Evolutionary conservation across 2,113 vertebrate genomes (phyloP), one percentile per base, ranked within the genome.

Genomic region (Tychaedon coryphoeus): DNA sequence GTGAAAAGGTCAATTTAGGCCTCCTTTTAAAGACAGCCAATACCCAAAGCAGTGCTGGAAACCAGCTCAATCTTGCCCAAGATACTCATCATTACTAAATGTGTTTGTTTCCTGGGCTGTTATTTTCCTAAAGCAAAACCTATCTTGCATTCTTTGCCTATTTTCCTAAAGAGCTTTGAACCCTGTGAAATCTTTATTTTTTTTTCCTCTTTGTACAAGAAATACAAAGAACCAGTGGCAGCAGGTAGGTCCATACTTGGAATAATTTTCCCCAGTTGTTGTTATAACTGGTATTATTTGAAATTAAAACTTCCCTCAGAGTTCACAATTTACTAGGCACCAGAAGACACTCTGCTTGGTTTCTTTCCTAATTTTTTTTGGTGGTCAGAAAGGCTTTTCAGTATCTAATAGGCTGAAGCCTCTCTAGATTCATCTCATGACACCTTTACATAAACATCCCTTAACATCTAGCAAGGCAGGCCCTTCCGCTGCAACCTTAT

Each of bases 311-410:
- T n/a, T 72, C 15, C 36, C 36, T 74, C 25, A 33, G 23, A 25
- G 12, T 14, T 57, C 2, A 5, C 0, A 1, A 8, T 33, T 48
- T 34, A 8, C 40, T 33, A n/a, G 20, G 25, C 17, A 19, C 8
- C 10, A 40, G 20, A 85, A 31, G 34, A 36, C 2, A 4, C 3
- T 23, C 71, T 14, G 2, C 8, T 65, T 33, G 12, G 11, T 24
- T 93, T 53, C 20, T 66, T 56, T 42, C 34, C 22, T 28, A 60
- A 29, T 0, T 12, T 19, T 24, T 22, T 38, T 42, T 45, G 2
- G 17, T 43, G 10, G 9, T 42, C 45, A 48, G 28, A 80, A 64
- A 45, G 24, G 8, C 3, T 17, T 53, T 88, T 71, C 51, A 17
- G 5, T 22, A 17, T 19, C 24, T 45, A 48, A 69, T 7, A 45